phyloP scores from a whole-genome alignment of 2,113 vertebrate genomes.

The Merops nubicus region DNA sequence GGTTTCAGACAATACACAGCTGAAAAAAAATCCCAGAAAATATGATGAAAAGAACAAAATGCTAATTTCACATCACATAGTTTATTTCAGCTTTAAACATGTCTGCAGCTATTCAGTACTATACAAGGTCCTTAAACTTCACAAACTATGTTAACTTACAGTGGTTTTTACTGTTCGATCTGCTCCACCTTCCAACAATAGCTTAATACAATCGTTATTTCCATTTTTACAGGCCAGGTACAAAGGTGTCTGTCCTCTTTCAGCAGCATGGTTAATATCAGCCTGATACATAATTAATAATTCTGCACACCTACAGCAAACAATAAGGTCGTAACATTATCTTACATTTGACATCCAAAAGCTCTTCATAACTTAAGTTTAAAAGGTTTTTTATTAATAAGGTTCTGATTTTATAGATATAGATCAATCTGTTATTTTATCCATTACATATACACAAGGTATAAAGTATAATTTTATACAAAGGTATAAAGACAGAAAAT shows the following conservation, averaged over 20 bases:
- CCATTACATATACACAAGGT: neutral
- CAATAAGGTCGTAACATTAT: neutral
- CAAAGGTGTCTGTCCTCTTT: constrained; percentile 86
- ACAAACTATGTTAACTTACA: constrained; percentile 75
- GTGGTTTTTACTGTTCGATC: constrained; percentile 79
- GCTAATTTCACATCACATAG: neutral
- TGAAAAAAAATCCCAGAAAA: neutral
- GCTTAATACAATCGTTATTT: constrained; percentile 80
- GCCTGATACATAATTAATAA: constrained; percentile 84
- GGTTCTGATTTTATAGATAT: neutral
- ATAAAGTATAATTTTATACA: neutral
- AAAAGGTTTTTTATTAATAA: neutral
- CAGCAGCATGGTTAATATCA: constrained; percentile 82
- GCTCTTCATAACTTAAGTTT: neutral
- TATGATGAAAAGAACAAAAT: neutral
- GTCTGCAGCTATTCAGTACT: neutral
- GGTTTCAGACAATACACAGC: neutral
- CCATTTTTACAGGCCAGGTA: constrained; percentile 89
- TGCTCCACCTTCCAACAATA: constrained; percentile 84
- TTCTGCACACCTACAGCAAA: constrained; percentile 85
- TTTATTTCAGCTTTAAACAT: neutral
- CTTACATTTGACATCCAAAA: neutral
- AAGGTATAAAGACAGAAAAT: neutral
- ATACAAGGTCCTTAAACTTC: neutral
- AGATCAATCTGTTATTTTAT: neutral